Percentiles rank a stretch among this genome's conserved stretches.
These are phyloP conservation scores for Turnix velox DNA, from an alignment of 2,113 vertebrate species.

Conservation along the genomic window DNA sequence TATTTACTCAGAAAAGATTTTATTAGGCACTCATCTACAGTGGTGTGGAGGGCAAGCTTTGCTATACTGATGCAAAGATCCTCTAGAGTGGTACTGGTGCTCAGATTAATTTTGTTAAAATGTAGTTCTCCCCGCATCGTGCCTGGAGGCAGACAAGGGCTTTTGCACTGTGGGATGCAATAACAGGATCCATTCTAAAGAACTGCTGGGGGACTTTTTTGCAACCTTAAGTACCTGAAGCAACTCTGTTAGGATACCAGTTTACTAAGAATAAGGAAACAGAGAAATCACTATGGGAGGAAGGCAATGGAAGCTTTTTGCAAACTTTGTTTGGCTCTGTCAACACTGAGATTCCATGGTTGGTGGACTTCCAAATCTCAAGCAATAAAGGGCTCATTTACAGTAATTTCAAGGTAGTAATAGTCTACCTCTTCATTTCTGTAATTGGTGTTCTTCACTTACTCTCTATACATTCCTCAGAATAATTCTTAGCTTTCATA, in stretches of 20 bases:
- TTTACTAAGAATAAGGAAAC: neutral
- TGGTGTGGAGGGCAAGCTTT: neutral
- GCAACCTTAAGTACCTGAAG: neutral
- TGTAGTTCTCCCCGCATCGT: neutral
- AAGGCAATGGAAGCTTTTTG: neutral
- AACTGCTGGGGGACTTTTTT: neutral
- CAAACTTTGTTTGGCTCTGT: neutral
- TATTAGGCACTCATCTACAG: neutral
- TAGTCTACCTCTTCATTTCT: neutral
- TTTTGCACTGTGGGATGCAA: neutral
- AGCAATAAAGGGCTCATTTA: neutral
- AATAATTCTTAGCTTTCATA: slow-evolving; percentile 22
- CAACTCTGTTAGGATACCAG: neutral
- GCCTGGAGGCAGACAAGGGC: neutral
- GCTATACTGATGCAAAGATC: neutral
- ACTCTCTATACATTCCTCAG: neutral
- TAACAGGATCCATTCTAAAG: neutral
- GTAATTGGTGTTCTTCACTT: neutral
- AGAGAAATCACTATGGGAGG: neutral
- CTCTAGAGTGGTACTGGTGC: neutral
- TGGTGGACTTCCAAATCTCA: neutral
- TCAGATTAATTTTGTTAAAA: neutral
- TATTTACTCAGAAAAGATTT: neutral
- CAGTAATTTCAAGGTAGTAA: neutral
- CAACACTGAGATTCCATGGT: neutral